These are phyloP conservation scores for Phyllotreta striolata DNA, from an alignment of 2,888 invertebrate genomes.

Conservation along the genomic window DNA sequence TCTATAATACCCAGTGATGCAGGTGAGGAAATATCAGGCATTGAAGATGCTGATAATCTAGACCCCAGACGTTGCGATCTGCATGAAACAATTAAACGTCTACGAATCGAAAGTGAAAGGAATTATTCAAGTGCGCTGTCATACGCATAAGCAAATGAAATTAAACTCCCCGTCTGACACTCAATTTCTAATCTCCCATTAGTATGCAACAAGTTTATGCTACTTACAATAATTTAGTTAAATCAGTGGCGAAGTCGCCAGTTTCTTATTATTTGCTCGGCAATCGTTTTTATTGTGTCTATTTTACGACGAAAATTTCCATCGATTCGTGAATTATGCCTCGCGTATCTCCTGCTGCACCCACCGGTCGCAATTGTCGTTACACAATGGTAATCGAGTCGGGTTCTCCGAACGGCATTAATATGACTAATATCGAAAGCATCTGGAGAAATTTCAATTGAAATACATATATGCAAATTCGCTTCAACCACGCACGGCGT, in stretches of 20 bases:
- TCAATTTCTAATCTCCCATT: slow-evolving; percentile 29
- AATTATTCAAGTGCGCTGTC: slow-evolving; percentile 19
- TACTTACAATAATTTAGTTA: slow-evolving; percentile 11
- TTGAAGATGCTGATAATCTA: no score
- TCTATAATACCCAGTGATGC: no score
- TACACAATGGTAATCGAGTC: slow-evolving; percentile 25
- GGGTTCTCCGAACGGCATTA: slow-evolving; percentile 23
- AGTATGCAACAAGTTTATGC: slow-evolving; percentile 20
- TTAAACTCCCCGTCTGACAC: slow-evolving; percentile 18
- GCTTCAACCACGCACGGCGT: slow-evolving; percentile 26
- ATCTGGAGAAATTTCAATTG: slow-evolving; percentile 31
- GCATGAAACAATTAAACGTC: slow-evolving; percentile 2
- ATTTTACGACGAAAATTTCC: no score
- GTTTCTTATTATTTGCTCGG: no score
- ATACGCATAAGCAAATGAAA: slow-evolving; percentile 10
- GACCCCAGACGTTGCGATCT: slow-evolving; percentile 6
- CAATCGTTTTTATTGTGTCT: no score
- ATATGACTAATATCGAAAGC: slow-evolving; percentile 27
- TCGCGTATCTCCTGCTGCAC: not conserved
- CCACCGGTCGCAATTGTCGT: slow-evolving; percentile 8
- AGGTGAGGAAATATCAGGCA: no score
- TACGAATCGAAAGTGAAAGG: slow-evolving; percentile 22
- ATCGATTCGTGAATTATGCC: no score
- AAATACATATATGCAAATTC: slow-evolving; percentile 28
- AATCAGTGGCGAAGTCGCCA: slow-evolving; percentile 3